Percentiles rank a stretch among this genome's conserved stretches.
Evolutionary conservation across 2,113 vertebrate species (phyloP).

Genomic region (Oreocharis arfaki): DNA sequence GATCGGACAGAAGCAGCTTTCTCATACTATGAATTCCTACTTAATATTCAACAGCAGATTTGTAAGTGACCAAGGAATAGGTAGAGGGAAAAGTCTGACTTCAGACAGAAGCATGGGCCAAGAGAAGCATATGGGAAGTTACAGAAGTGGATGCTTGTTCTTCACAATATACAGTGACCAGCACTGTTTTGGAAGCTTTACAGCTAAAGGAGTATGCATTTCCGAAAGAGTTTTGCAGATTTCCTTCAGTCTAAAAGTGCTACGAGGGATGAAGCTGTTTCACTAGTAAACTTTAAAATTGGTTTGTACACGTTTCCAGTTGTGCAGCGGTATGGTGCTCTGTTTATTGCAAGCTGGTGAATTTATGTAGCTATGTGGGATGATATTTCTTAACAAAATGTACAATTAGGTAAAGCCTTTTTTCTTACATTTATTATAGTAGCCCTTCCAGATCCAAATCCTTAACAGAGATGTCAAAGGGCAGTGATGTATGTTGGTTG

Average conservation of each 20-base stretch:
- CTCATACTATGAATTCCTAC: slow-evolving; percentile 93
- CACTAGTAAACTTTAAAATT: slow-evolving; percentile 46
- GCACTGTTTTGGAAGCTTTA: slow-evolving; percentile 34
- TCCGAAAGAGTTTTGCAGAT: slow-evolving; percentile 4
- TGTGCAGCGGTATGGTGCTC: slow-evolving; percentile 59
- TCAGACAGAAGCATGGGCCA: background rate
- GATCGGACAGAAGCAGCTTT: slow-evolving; percentile 88
- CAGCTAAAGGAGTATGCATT: slow-evolving; percentile 11
- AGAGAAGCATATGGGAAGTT: slow-evolving; percentile 23
- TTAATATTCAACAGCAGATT: slow-evolving; percentile 90
- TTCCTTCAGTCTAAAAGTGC: slow-evolving; percentile 46
- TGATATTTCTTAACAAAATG: slow-evolving; percentile 56
- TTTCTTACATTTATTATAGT: slow-evolving; percentile 60
- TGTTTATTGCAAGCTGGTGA: slow-evolving; percentile 61
- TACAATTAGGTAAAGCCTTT: slow-evolving; percentile 54
- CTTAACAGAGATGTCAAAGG: slow-evolving; percentile 66
- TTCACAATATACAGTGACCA: background rate
- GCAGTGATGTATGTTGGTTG: slow-evolving; percentile 53
- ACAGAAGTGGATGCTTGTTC: background rate
- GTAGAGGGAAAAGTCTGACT: background rate
- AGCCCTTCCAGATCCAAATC: slow-evolving; percentile 60
- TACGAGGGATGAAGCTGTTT: slow-evolving; percentile 14
- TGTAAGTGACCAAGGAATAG: slow-evolving; percentile 80
- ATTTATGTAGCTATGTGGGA: slow-evolving; percentile 66
- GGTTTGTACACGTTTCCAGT: slow-evolving; percentile 64